Evolutionary conservation across 2,113 vertebrate genomes (phyloP), one percentile per base, ranked within the genome.

Genomic region (Garra rufa): DNA sequence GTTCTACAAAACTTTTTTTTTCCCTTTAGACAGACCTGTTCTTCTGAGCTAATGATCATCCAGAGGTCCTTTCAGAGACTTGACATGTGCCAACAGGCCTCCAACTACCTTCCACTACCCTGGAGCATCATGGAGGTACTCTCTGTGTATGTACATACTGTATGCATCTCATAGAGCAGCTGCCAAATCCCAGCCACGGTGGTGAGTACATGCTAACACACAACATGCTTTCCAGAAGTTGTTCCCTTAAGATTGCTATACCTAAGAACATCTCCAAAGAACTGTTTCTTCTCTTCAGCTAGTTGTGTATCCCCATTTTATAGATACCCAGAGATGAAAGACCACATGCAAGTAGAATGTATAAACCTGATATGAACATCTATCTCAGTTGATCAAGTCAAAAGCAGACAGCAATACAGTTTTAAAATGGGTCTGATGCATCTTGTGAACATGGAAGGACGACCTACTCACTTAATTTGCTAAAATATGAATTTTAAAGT

Each of bases 71-170:
- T 75, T 75, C 44, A 55, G 28, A 76, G 17, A 34, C 30, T n/a
- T 52, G 28, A 75, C 44, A 75, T 50, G 71, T 50, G 28, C 48
- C 74, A 76, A 76, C 74, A 76, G 48, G 74, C 28, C 90, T 90
- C 86, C 85, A 86, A 81, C 59, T 69, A 81, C 28, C 50, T 76
- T 43, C 34, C n/a, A 61, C 7, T 59, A 26, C 55, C 55, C 76
- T 24, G 3, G 21, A 59, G 21, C 55, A 59, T 78, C 30, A 74
- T 28, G 44, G 24, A 77, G 30, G 15, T 76, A 19, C 9, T 13
- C 4, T 76, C 50, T 28, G 26, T 57, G 11, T 15, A 57, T 24
- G 28, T 41, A 57, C 48, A 57, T 57, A n/a, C 30, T 21, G 30
- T 69, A 69, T 38, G 19, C 38, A 76, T 10, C 19, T 78, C 21